Percentiles rank a stretch among this genome's conserved stretches.
phyloP scores from a whole-genome alignment of 2,113 vertebrate genomes.

The Amphilophus citrinellus region DNA sequence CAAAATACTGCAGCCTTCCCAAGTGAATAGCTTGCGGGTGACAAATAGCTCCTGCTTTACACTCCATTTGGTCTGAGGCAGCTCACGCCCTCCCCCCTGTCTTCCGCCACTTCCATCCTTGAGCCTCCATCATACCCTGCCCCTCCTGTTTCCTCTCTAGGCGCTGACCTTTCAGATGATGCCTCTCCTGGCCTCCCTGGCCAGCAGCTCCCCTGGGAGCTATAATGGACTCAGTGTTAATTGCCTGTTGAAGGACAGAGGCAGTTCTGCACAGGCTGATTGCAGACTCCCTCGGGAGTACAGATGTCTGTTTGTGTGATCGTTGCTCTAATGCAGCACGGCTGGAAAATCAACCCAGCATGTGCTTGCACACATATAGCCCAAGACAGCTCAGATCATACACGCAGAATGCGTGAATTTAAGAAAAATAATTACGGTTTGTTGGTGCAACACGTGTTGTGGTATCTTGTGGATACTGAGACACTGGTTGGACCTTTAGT shows the following conservation, averaged over 20 bases:
- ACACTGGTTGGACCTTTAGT: conserved; percentile 27
- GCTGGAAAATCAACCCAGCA: conserved; percentile 57
- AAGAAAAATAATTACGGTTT: neutral
- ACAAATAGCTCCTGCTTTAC: conserved; percentile 87
- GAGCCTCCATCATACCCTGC: conserved; percentile 58
- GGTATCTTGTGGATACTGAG: neutral
- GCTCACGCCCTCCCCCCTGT: conserved; percentile 73
- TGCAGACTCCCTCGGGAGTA: conserved; percentile 83
- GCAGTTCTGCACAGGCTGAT: conserved; percentile 84
- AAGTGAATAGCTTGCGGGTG: conserved; percentile 82
- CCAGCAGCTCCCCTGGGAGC: conserved; percentile 79
- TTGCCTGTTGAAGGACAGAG: conserved; percentile 91
- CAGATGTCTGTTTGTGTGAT: conserved; percentile 84
- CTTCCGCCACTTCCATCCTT: conserved; percentile 61
- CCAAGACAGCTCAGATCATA: conserved; percentile 10
- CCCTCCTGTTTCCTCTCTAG: conserved; percentile 80
- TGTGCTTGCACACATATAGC: conserved; percentile 41
- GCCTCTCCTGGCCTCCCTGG: conserved; percentile 78
- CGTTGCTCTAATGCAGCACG: conserved; percentile 79
- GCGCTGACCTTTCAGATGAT: conserved; percentile 86
- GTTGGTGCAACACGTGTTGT: neutral
- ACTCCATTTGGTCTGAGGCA: conserved; percentile 85
- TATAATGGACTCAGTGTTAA: conserved; percentile 87
- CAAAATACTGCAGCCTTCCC: conserved; percentile 67
- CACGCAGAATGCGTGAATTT: neutral